These are phyloP conservation scores for Petrolisthes manimaculis DNA, from an alignment of 2,888 invertebrate genomes.

Conservation along the genomic window DNA sequence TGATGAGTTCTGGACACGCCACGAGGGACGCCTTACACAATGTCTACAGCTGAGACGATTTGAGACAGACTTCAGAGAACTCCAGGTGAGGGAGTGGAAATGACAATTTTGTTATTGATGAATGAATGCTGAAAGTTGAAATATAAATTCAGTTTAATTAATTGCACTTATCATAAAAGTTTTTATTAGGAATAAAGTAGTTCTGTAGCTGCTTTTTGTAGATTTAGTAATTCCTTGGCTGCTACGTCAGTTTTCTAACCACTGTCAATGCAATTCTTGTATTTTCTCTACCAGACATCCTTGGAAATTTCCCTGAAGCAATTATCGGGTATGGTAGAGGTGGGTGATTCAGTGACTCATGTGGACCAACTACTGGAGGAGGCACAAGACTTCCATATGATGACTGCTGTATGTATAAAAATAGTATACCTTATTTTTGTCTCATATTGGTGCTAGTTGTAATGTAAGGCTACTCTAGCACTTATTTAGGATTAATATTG, in stretches of 20 bases:
- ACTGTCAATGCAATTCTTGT: no score
- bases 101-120: no score
- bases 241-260: not conserved
- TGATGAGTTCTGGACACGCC: slow-evolving; percentile 93
- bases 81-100: slow-evolving; percentile 76
- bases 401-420: slow-evolving; percentile 71
- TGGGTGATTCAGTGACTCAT: slow-evolving; percentile 86
- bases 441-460: no score
- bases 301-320: slow-evolving; percentile 83
- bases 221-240: not conserved
- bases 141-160: not conserved
- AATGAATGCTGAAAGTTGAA: not conserved
- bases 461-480: no score
- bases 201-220: not conserved
- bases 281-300: slow-evolving; percentile 17
- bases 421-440: not conserved
- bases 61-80: slow-evolving; percentile 93
- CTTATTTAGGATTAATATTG: no score
- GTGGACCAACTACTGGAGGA: slow-evolving; percentile 85
- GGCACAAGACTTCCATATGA: slow-evolving; percentile 81
- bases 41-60: slow-evolving; percentile 91
- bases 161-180: slow-evolving; percentile 9
- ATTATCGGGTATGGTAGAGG: slow-evolving; percentile 86
- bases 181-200: not conserved
- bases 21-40: slow-evolving; percentile 88